phyloP scores from a whole-genome alignment of 2,113 vertebrate genomes.

The Notarius lentiginosus region DNA sequence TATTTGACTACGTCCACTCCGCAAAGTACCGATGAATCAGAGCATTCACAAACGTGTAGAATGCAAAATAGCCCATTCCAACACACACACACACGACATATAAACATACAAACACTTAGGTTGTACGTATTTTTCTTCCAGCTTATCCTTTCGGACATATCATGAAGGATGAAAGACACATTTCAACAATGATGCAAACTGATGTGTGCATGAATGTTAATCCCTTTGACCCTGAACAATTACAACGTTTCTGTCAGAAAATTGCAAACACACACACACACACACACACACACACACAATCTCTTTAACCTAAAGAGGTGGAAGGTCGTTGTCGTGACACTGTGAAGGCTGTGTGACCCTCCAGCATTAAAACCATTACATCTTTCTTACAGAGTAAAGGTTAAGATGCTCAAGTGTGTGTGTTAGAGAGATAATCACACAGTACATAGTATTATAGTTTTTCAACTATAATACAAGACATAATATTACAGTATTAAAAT shows the following conservation, averaged over 20 bases:
- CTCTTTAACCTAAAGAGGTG: constrained; percentile 33
- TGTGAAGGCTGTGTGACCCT: constrained; percentile 42
- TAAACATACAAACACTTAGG: constrained; percentile 4
- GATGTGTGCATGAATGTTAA: constrained; percentile 33
- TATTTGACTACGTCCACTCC: constrained; percentile 50
- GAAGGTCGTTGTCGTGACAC: constrained; percentile 46
- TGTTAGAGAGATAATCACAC: constrained; percentile 3
- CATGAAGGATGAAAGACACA: neutral
- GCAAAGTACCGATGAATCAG: constrained; percentile 51
- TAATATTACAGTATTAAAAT: no score
- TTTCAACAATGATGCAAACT: neutral
- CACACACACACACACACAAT: constrained; percentile 7
- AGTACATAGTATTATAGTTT: neutral
- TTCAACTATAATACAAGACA: neutral
- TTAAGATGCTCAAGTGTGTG: constrained; percentile 34
- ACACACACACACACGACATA: neutral
- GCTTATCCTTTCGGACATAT: constrained; percentile 16
- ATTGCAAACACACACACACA: constrained; percentile 46
- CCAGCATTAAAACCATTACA: constrained; percentile 44
- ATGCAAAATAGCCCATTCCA: constrained; percentile 7
- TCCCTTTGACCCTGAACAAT: constrained; percentile 47
- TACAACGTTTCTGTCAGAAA: constrained; percentile 38
- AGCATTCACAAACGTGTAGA: constrained; percentile 36
- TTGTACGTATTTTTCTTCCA: neutral
- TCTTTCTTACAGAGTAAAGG: constrained; percentile 27